Evolutionary conservation across 2,888 invertebrate genomes (phyloP).

Genomic region (Sesamia inferens): DNA sequence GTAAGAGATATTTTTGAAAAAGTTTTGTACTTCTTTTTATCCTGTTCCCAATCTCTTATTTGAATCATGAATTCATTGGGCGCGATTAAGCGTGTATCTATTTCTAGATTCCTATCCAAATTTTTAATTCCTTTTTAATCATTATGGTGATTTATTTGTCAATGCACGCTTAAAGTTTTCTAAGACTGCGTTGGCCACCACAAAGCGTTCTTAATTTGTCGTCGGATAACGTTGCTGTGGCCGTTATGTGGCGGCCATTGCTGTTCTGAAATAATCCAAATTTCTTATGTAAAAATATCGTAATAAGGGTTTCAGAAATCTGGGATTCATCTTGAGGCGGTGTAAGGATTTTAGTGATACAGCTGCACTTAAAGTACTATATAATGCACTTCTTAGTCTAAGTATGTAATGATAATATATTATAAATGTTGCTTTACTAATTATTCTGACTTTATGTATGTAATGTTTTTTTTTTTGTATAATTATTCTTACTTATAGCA

Average conservation of each 20-base stretch:
- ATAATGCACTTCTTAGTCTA: too few species aligned
- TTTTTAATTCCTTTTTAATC: not conserved
- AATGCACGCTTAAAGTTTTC: not conserved
- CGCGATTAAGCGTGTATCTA: not conserved
- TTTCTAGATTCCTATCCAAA: not conserved
- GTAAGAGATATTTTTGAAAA: conserved; percentile 6
- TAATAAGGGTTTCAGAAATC: too few species aligned
- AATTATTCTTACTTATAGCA: too few species aligned
- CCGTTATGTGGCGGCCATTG: not conserved
- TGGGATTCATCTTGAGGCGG: too few species aligned
- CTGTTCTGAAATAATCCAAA: not conserved
- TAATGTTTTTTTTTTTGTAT: too few species aligned
- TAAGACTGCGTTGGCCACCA: not conserved
- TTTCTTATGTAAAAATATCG: too few species aligned
- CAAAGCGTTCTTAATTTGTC: not conserved
- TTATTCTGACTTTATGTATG: too few species aligned
- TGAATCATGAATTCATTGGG: not conserved
- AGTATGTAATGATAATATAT: too few species aligned
- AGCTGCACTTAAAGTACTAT: too few species aligned
- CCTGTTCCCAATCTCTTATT: not conserved
- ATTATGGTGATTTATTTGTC: not conserved
- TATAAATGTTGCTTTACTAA: too few species aligned
- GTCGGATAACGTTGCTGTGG: not conserved
- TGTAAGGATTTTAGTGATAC: too few species aligned
- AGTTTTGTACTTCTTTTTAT: not conserved